Percentiles rank a stretch among this genome's conserved stretches.
These are phyloP conservation scores for Nomada goodeniana DNA, from an alignment of 2,888 invertebrate genomes.

Conservation along the genomic window DNA sequence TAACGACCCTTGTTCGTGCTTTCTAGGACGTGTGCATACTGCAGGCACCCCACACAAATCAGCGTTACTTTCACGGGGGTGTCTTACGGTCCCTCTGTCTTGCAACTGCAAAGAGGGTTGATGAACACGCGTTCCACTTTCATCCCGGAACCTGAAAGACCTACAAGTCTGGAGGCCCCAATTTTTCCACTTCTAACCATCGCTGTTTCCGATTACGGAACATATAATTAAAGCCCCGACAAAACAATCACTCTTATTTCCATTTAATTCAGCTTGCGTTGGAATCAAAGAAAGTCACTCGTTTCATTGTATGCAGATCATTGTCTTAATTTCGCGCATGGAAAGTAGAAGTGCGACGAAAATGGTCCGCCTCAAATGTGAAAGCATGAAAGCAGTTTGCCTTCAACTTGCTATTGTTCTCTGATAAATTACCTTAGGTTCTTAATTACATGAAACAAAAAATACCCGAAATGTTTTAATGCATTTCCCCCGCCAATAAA, in stretches of 20 bases:
- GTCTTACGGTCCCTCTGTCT: background rate
- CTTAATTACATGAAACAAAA: too few relatives aligned
- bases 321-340: background rate
- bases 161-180: background rate
- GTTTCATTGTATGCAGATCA: conserved; percentile 5
- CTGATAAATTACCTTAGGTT: too few relatives aligned
- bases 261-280: background rate
- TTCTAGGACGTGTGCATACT: conserved; percentile 53
- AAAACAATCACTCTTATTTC: too few relatives aligned
- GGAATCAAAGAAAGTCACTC: background rate
- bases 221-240: too few relatives aligned
- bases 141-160: background rate
- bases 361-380: background rate
- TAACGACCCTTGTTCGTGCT: conserved; percentile 52
- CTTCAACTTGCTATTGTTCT: too few relatives aligned
- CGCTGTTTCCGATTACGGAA: background rate
- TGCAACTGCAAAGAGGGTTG: background rate
- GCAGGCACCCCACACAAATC: conserved; percentile 43
- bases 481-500: background rate
- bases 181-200: background rate
- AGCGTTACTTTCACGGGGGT: conserved; percentile 27
- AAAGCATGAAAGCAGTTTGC: background rate
- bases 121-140: conserved; percentile 20
- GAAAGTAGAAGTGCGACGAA: background rate
- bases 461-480: too few relatives aligned